Base-by-base conservation (phyloP, 1,140 invertebrate genomes). In the Caenorhabditis briggsae region DNA sequence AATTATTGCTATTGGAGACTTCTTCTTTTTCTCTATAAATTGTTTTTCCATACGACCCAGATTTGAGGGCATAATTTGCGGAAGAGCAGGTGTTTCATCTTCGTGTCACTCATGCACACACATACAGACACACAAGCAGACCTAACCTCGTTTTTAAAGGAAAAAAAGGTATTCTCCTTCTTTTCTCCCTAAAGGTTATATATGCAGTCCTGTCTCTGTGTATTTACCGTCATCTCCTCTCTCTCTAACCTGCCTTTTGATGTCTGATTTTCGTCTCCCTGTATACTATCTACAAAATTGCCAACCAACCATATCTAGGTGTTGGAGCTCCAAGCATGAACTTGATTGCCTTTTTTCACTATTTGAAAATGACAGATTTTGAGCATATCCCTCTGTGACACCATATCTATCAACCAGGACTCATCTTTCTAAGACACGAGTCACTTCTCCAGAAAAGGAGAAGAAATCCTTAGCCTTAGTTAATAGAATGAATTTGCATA, bases 71-170 rank as follows among this genome's bases (percentile, higher is more conserved):
- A n/a, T 58, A 78, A 78, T 78, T 78, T 50, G 70, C 46, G 70
- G 70, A 78, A 78, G 70, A 78, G 70, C 70, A 78, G 70, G 70
- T 78, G 70, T 78, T 78, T 23, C 70, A 78, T 46, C 33, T 78
- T 78, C 23, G 70, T 70, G 70, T 50, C 70, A 78, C 18, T 20
- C 70, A 78, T 46, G 18, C 12, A 78, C 20, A 78, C 11, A 50
- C 43, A 33, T 25, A 58, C 56, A 61, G 50, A 78, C 43, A 33
- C n/a, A 58, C 56, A 61, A 78, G 50, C n/a, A 48, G 46, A 46
- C 43, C 64, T 70, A 43, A 33, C 33, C 65, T 58, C 56, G 16
- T 58, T 58, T 58, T 74, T 74, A n/a, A 78, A 50, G 46, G 18
- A 50, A 78, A 78, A n/a, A 50, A 5, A 12, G n/a, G 46, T 78